These are phyloP conservation scores for Aurelia aurita DNA, from an alignment of 30 jellyfish, hydroid and myxozoan genomes.

Conservation along the genomic window DNA sequence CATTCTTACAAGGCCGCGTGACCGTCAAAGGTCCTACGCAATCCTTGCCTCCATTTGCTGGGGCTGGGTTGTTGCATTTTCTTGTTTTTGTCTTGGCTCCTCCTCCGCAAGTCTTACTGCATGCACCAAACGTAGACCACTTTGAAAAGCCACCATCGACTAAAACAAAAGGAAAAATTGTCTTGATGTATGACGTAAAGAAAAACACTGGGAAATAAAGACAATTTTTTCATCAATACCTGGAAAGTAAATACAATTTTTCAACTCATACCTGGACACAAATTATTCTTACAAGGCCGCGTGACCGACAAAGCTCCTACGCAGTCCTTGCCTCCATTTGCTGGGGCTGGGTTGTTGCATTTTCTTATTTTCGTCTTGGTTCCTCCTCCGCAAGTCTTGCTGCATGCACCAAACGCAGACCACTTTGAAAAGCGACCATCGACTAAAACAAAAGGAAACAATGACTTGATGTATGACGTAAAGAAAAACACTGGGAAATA, in stretches of 20 bases:
- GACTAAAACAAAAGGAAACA: background rate
- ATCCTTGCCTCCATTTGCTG: conserved; percentile 46
- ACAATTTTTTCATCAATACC: no score
- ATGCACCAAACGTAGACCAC: conserved; percentile 27
- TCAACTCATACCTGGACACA: conserved; percentile 54
- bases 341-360: conserved; percentile 46
- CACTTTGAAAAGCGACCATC: conserved; percentile 42
- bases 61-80: conserved; percentile 29
- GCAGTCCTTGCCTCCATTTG: conserved; percentile 12
- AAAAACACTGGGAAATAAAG: no score
- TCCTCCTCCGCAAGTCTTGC: conserved; percentile 26
- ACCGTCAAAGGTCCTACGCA: conserved; percentile 29
- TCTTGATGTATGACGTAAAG: no score
- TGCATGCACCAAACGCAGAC: conserved; percentile 31
- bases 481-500: no score
- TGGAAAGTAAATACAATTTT: no score
- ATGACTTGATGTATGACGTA: no score
- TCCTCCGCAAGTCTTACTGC: conserved; percentile 59
- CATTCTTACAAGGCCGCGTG: conserved; percentile 29
- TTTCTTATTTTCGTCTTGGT: conserved; percentile 6
- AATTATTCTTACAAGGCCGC: conserved; percentile 28
- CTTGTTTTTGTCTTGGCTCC: conserved; percentile 15
- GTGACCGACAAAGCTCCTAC: conserved; percentile 3
- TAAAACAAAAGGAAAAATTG: background rate
- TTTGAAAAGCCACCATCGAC: conserved; percentile 41